phyloP scores from a whole-genome alignment of 1,140 invertebrate species.

The Apocrypta bakeri region DNA sequence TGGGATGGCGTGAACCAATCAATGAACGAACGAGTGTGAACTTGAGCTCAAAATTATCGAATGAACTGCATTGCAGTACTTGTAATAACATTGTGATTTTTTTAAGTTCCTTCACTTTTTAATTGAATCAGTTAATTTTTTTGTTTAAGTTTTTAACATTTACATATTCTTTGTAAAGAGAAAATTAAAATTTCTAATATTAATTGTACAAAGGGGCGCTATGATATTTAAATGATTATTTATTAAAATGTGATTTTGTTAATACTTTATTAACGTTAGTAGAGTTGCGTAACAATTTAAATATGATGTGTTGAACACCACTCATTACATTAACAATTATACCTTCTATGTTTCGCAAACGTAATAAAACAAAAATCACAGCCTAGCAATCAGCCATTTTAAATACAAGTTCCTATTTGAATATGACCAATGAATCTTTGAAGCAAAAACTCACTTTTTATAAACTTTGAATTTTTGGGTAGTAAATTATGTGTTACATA shows the following conservation, averaged over 20 bases:
- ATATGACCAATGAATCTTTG: too few relatives aligned
- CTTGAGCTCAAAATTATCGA: constrained; percentile 45
- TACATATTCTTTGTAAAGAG: background rate
- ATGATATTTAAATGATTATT: background rate
- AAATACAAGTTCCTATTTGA: background rate
- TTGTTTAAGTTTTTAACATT: background rate
- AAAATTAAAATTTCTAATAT: background rate
- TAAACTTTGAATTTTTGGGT: too few relatives aligned
- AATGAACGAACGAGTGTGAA: constrained; percentile 46
- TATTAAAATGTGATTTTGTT: background rate
- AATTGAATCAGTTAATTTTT: background rate
- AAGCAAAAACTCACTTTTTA: too few relatives aligned
- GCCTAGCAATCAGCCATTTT: background rate
- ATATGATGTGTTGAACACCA: too few relatives aligned
- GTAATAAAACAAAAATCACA: too few relatives aligned
- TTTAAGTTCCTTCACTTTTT: background rate
- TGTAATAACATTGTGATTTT: constrained; percentile 50
- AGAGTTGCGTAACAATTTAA: too few relatives aligned
- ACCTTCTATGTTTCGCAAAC: background rate
- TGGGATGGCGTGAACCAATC: constrained; percentile 40
- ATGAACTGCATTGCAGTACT: constrained; percentile 48
- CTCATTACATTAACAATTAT: background rate
- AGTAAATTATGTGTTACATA: too few relatives aligned
- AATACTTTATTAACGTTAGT: background rate
- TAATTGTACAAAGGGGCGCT: background rate